Base-by-base conservation (phyloP, 2,113 vertebrate species). In the Stigmatopora nigra region DNA sequence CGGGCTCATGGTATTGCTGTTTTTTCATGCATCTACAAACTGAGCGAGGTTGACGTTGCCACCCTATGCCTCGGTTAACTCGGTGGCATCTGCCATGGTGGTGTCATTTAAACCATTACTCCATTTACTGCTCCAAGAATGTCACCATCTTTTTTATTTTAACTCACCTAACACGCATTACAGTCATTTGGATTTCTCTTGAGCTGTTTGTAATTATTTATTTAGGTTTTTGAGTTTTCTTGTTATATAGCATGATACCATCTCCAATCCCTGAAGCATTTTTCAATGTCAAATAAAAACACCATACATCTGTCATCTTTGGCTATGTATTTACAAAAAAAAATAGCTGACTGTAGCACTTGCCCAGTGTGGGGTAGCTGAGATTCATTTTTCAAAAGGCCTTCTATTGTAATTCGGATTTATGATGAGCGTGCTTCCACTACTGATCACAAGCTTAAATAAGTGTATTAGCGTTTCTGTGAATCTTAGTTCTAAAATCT, bases 271-370 rank as follows among this genome's bases (percentile, higher is more conserved):
- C 31, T 52, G 53, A 68, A 38, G 66, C 73, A 66, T 52, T 67
- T 72, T 57, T 76, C 72, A 71, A 63, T 57, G 60, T n/a, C 48
- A 70, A 68, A 67, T 35, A 66, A 60, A 55, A 65, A 60, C 51
- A 62, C 51, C 5, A 64, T 74, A 17, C 19, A 17, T n/a, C 48
- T 77, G 78, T 71, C 76, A 65, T 77, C 78, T 35, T 69, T 64
- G 51, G 77, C 65, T 10, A 41, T 41, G 6, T 41, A 31, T 31
- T 31, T 31, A n/a, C n/a, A 31, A 31, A 31, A 31, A 31, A 31
- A 31, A 86, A 82, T 84, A 81, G 67, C 47, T 74, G 64, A 84
- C 76, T 57, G 61, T 76, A 68, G 72, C 57, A 49, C 68, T 61
- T 64, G 49, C 69, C 73, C 74, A 55, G 45, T 56, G 70, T 77